Evolutionary conservation across 2,797 vertebrate genomes (phyloP).

Genomic region (Hyperoplus lanceolatus): DNA sequence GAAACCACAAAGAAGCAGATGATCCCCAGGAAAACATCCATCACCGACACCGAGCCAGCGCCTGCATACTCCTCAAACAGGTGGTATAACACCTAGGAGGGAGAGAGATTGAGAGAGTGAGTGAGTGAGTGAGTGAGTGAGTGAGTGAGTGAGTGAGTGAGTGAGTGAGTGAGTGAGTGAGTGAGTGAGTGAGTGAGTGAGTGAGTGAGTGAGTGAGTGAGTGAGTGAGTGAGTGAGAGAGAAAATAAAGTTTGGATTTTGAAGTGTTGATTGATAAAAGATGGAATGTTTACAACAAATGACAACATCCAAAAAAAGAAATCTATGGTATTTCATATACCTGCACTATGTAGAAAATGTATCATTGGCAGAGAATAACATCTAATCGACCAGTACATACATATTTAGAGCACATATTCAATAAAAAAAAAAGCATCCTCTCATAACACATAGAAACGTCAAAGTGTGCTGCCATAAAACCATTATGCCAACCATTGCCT

Average conservation of each 20-base stretch:
- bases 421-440: background rate
- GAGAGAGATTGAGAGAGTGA: background rate
- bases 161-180: background rate
- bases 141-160: background rate
- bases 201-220: background rate
- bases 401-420: background rate
- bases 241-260: background rate
- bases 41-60: slow-evolving; percentile 82
- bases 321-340: background rate
- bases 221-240: background rate
- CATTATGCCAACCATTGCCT: background rate
- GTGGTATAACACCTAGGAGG: slow-evolving; percentile 93
- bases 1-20: slow-evolving; percentile 96
- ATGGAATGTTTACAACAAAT: background rate
- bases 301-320: background rate
- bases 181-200: background rate
- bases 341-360: background rate
- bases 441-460: background rate
- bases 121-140: background rate
- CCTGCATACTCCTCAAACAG: slow-evolving; percentile 93
- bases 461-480: background rate
- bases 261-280: no score
- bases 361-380: background rate
- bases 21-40: slow-evolving; percentile 90
- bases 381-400: background rate